Evolutionary conservation across 2,888 invertebrate species (phyloP).

Genomic region (Anticlea derivata): DNA sequence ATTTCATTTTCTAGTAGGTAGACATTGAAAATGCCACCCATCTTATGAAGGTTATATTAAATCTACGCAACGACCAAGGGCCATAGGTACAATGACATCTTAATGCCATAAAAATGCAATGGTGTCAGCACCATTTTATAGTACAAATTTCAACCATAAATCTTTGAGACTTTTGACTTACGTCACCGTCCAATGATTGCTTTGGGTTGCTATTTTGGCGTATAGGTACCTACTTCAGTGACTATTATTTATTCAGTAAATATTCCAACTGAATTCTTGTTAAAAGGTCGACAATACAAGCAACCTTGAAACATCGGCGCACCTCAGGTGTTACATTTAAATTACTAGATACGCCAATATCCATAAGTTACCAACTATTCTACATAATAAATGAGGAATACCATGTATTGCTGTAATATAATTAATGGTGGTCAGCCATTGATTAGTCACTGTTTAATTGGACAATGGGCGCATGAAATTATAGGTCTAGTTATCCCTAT

Average conservation of each 20-base stretch:
- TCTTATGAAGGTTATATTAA: too few relatives aligned
- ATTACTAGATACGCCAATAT: conserved; percentile 8
- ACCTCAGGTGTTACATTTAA: conserved; percentile 44
- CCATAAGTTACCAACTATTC: conserved; percentile 1
- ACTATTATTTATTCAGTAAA: conserved; percentile 16
- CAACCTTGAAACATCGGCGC: conserved; percentile 55
- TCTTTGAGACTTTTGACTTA: too few relatives aligned
- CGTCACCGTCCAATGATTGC: too few relatives aligned
- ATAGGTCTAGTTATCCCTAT: conserved; percentile 11
- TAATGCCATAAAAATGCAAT: too few relatives aligned
- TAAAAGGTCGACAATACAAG: conserved; percentile 52
- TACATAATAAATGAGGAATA: conserved; percentile 4
- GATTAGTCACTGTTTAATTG: conserved; percentile 24
- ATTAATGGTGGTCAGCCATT: conserved; percentile 11
- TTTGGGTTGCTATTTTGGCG: too few relatives aligned
- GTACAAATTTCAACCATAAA: too few relatives aligned
- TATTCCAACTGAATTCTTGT: conserved; percentile 39
- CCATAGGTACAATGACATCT: too few relatives aligned
- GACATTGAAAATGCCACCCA: too few relatives aligned
- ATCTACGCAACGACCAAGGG: too few relatives aligned
- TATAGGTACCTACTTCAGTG: too few relatives aligned
- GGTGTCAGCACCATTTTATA: too few relatives aligned
- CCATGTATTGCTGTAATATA: conserved; percentile 1
- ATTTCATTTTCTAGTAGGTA: too few relatives aligned
- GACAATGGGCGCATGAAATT: conserved; percentile 8